Conservation (phyloP, 2,797 vertebrate species). For the Clarias pachynema region DNA sequence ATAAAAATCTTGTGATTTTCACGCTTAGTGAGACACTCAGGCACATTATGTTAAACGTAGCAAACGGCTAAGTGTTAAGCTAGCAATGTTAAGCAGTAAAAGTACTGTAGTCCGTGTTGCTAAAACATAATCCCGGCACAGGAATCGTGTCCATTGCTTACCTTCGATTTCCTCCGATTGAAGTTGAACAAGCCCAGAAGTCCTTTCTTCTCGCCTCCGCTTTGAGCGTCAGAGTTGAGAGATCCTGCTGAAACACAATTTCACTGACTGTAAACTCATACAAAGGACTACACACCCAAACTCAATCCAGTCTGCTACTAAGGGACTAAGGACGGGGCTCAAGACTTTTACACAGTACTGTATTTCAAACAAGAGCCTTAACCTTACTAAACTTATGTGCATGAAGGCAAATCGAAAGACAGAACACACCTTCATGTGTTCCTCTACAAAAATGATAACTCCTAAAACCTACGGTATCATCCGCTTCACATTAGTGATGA, state of each 20-base stretch:
- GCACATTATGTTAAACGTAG: not conserved
- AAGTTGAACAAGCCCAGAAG: constrained; percentile 87
- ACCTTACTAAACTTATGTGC: too few species aligned
- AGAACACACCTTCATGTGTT: not conserved
- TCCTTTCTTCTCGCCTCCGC: constrained; percentile 82
- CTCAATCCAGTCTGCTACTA: not conserved
- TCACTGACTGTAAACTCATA: not conserved
- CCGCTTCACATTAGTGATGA: not conserved
- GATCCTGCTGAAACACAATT: constrained; percentile 71
- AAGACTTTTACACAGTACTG: too few species aligned
- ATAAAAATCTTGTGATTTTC: not conserved
- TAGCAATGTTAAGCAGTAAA: not conserved
- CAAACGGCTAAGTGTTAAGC: not conserved
- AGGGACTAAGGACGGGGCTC: not conserved
- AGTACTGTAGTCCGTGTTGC: too few species aligned
- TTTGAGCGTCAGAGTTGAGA: constrained; percentile 73
- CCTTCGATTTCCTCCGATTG: constrained; percentile 83
- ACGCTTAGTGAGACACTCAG: too few species aligned
- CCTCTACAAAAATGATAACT: not conserved
- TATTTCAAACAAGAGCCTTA: not conserved
- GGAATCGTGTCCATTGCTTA: constrained; percentile 62
- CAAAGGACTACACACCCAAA: not conserved
- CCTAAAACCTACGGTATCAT: not conserved
- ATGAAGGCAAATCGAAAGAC: not conserved
- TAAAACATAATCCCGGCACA: not conserved